Evolutionary conservation across 2,888 invertebrate genomes (phyloP).

Genomic region (Platynereis dumerilii): DNA sequence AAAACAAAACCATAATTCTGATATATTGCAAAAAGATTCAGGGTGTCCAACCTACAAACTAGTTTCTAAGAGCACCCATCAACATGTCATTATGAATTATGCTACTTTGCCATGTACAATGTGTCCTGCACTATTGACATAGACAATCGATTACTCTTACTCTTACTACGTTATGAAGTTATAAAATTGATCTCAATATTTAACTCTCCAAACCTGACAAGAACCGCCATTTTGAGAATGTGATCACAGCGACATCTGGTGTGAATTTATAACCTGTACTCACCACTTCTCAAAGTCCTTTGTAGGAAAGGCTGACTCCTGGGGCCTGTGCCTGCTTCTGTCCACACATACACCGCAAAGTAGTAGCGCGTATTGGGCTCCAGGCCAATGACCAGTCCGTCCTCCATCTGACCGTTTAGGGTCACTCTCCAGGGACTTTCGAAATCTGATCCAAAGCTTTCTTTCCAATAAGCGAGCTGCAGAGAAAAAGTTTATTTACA

Average conservation of each 20-base stretch:
- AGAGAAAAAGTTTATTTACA: no score
- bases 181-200: background rate
- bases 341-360: constrained; percentile 92
- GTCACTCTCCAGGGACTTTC: constrained; percentile 69
- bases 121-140: no score
- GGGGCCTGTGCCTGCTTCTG: constrained; percentile 93
- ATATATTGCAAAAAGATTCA: no score
- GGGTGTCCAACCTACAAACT: no score
- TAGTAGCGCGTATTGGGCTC: constrained; percentile 91
- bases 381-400: constrained; percentile 91
- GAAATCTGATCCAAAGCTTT: constrained; percentile 74
- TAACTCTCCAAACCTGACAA: background rate
- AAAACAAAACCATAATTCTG: background rate
- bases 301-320: constrained; percentile 86
- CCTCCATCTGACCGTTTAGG: constrained; percentile 76
- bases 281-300: constrained; percentile 61
- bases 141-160: no score
- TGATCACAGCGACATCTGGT: background rate
- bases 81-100: no score
- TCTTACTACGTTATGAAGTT: no score
- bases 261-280: background rate
- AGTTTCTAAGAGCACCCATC: no score
- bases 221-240: background rate
- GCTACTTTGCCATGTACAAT: no score
- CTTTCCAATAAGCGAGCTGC: constrained; percentile 76